Base-by-base conservation (phyloP, 2,113 vertebrate species). In the Notothenia coriiceps region DNA sequence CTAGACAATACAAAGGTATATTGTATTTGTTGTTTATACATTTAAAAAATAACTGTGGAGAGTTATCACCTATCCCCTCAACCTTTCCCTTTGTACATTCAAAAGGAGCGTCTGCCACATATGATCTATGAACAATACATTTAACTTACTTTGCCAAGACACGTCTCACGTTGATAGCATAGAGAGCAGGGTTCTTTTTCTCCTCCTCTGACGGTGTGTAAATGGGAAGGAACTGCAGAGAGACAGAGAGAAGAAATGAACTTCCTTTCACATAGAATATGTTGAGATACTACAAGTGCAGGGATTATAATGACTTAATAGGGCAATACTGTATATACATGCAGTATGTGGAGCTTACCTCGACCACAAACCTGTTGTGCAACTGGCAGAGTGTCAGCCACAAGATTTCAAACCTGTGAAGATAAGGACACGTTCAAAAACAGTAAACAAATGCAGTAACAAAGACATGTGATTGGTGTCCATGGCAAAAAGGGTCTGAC, bases 351-450 rank as follows among this genome's bases (percentile, higher is more conserved):
- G 2, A 46, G 89, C 96, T 88, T 85, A 99, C 98, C 96, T 99
- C 98, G 0, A 99, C 97, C 70, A 97, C 96, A 94, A 99, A 95
- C 54, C 94, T 96, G 68, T 97, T 99, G 93, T 99, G 97, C 65
- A 98, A 82, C 85, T 99, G 98, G 91, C 98, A 99, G 77, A 99
- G 95, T 0, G 97, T 98, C 60, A 99, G 96, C 98, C 98, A 99
- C 73, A 99, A 91, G 85, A 99, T 99, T 86, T 97, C 89, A 95
- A 99, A 94, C 94, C 98, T 99, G 88, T 40, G 12, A 86, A 25
- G 66, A 63, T 4, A 82, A 88, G 46, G n/a, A 68, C 20, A 22
- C 3, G 1, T 67, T 22, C 9, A 83, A 14, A 15, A 50, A 51
- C 22, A 46, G 74, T 3, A 57, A 52, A 20, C 12, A 70, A 62